Base-by-base conservation (phyloP, 2,113 vertebrate genomes). In the Brachypodius melanocephalos region DNA sequence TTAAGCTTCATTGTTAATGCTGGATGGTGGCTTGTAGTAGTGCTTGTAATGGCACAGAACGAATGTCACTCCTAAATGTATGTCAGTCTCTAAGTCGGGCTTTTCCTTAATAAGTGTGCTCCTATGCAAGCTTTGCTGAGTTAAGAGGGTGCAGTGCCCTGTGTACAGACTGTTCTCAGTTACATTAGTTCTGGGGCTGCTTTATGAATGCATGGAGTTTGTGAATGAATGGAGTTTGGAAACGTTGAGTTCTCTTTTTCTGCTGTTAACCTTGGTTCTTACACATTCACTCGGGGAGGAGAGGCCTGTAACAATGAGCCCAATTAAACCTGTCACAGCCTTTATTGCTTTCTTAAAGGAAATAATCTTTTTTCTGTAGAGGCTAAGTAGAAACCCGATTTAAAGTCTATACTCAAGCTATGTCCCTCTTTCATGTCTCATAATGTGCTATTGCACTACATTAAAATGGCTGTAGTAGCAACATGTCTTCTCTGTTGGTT, bases 401-500 rank as follows among this genome's bases (percentile, higher is more conserved):
- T 59, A 16, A 83, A 55, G 45, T 68, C 43, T 84, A 0, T 67
- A 7, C 22, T 42, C 11, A 5, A 5, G 17, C n/a, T 48, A 5
- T 29, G 49, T 79, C 22, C 14, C 9, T 57, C 12, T 34, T 24
- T 18, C 0, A 0, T 57, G 18, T 91, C 36, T 84, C 10, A 0
- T 38, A 72, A 28, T 5, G 0, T 25, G 48, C 14, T 59, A 9
- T 45, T 58, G 18, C 25, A 10, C 14, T 59, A 2, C 10, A 5
- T 42, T 17, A 46, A 42, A 36, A n/a, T 43, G 22, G 2, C 12
- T 80, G 19, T 65, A 55, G 49, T 19, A 59, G 52, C 48, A 71
- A 26, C 0, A 0, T 25, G 38, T 52, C 12, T 26, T 52, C n/a
- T 54, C 20, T 59, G 9, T 46, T 78, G 28, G 6, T 62, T 66